Conservation (phyloP, 1,140 invertebrate species). For the Drosophila suzukii region DNA sequence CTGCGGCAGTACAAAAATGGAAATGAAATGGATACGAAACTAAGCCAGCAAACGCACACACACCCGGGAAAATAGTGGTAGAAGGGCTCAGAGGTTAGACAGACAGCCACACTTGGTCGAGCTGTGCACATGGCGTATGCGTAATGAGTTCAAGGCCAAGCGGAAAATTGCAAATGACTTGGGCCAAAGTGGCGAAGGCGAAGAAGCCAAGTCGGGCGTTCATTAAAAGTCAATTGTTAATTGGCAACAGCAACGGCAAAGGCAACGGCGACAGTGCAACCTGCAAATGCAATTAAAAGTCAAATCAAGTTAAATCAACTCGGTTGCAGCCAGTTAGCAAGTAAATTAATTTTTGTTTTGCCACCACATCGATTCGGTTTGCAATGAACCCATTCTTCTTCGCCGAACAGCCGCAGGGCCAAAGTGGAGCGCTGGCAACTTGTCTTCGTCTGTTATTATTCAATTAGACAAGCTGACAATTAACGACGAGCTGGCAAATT, state of each 20-base stretch:
- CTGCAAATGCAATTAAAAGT: conserved; percentile 69
- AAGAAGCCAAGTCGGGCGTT: conserved; percentile 47
- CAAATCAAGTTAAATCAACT: conserved; percentile 67
- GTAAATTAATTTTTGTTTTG: conserved; percentile 60
- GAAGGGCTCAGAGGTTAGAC: neutral
- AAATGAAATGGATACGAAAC: conserved; percentile 56
- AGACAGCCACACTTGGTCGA: conserved; percentile 14
- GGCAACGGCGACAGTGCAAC: conserved; percentile 15
- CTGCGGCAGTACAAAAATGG: conserved; percentile 60
- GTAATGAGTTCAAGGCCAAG: conserved; percentile 75
- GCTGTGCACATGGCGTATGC: conserved; percentile 55
- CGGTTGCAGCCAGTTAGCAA: conserved; percentile 37
- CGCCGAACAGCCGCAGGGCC: conserved; percentile 3
- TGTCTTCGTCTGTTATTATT: conserved; percentile 77
- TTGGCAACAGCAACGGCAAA: conserved; percentile 55
- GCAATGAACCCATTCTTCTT: conserved; percentile 1
- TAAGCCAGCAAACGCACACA: conserved; percentile 20
- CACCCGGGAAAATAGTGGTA: neutral
- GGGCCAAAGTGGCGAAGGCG: conserved; percentile 21
- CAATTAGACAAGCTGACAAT: conserved; percentile 82
- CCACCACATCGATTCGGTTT: conserved; percentile 46
- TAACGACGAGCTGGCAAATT: conserved; percentile 82
- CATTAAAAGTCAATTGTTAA: conserved; percentile 76
- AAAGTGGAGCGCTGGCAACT: conserved; percentile 21
- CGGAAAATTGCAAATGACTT: conserved; percentile 52